Base-by-base conservation (phyloP, 2,888 invertebrate genomes). In the Leptinotarsa tumamoca region DNA sequence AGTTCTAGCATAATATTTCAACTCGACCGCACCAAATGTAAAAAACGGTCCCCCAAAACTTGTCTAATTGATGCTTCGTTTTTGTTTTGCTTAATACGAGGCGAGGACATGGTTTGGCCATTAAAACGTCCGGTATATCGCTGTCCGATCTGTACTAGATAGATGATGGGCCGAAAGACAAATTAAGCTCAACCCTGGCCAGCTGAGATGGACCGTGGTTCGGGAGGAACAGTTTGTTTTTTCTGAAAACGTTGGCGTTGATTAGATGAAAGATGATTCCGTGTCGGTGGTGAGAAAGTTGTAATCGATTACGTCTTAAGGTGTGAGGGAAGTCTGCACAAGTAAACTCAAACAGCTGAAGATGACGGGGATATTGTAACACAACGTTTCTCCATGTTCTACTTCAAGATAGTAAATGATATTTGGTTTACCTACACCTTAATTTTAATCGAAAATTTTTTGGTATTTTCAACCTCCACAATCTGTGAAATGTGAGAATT, bases 41-140 rank as follows among this genome's bases (percentile, higher is more conserved):
- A 80, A 80, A 79, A 80, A 78, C 77, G 67, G 74, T 78, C 79
- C 80, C 80, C 80, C 79, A 79, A 80, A 79, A 80, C 77, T 79
- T 75, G 78, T 78, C 91, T 92, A 91, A 92, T 92, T 91, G 92
- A 92, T 91, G 92, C 91, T 91, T 91, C 90, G 91, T 91, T 91
- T 91, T 91, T 89, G 91, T 91, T 92, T 92, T 91, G 91, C 91
- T 91, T 91, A 92, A 91, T 92, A 88, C 88, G 85, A 85, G 85
- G 84, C 86, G 90, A 89, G 90, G 90, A 92, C 92, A 92, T 90
- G 92, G 91, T 92, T 92, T 91, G 91, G 90, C 92, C 92, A 92
- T 92, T 92, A 92, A 92, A 92, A 91, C 90, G 91, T 91, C 91
- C 90, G 89, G 88, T 89, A 89, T 91, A 91, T 91, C 91, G 90